Evolutionary conservation across 2,888 invertebrate genomes (phyloP), one percentile per base, ranked within the genome.

Genomic region (Andrena hattorfiana): DNA sequence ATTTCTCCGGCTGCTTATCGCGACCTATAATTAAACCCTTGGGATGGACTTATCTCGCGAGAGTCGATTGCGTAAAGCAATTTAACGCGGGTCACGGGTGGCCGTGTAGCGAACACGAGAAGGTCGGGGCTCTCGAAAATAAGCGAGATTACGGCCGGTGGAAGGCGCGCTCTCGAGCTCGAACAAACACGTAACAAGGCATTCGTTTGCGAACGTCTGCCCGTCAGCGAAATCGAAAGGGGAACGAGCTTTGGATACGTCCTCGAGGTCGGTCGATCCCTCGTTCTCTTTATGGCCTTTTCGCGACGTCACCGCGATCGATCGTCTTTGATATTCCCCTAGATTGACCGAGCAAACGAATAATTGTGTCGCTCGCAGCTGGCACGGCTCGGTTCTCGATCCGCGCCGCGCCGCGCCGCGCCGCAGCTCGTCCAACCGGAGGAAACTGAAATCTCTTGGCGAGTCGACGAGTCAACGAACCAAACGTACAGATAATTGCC

Each of bases 321-420:
- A 88, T 84, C 76, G 79, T 64, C 77, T 56, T 64, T 72, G 68
- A 74, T 67, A 20, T 20, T 76, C 75, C 77, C 69, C 85, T 77
- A 42, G 42, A 42, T 42, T 88, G 85, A 83, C 89, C 82, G 90
- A 90, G 68, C 23, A 86, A 89, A 88, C 89, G 88, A 89, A 90
- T 89, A 91, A 91, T 90, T 91, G 90, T 90, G 90, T 91, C 90
- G 90, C 90, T 88, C 71, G 68, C 59, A 68, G 86, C 81, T 83
- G 84, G 69, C 79, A 28, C 56, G 60, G 51, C 48, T 67, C 56
- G 16, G 13, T 10, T 13, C 32, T 20, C 49, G 32, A 4, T 13
- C 20, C 13, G 3, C 42, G 3, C 42, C 42, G 42, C 56, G 13
- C n/a, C 54, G n/a, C n/a, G n/a, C n/a, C n/a, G 23, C n/a, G 20